A percentile compares a stretch with the other conserved stretches of the same genome.
Conservation (phyloP, 1,140 invertebrate species). For the Tetramorium alpestre region DNA sequence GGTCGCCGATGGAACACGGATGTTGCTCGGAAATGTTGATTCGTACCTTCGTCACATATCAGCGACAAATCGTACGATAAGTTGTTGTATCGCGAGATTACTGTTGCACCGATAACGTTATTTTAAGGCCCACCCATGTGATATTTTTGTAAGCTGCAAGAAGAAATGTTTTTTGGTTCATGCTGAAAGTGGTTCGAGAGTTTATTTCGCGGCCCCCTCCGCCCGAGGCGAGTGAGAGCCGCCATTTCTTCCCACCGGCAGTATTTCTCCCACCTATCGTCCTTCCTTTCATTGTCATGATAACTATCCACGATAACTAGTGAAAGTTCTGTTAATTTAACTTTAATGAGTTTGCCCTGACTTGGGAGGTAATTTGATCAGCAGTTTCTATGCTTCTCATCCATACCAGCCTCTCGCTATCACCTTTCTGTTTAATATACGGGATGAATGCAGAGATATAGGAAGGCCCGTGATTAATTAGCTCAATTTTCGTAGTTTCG, state of each 20-base stretch:
- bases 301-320: conserved; percentile 51
- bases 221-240: too few species aligned
- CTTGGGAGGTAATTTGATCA: conserved; percentile 33
- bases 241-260: background rate
- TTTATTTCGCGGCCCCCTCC: background rate
- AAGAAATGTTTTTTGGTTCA: conserved; percentile 44
- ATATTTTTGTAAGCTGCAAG: conserved; percentile 57
- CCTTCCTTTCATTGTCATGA: conserved; percentile 40
- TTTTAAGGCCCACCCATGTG: conserved; percentile 52
- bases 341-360: conserved; percentile 49
- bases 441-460: background rate
- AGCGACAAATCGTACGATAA: background rate
- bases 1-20: background rate
- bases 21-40: background rate
- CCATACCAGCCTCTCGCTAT: background rate
- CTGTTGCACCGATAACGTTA: conserved; percentile 47
- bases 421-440: background rate
- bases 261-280: background rate
- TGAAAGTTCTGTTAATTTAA: conserved; percentile 60
- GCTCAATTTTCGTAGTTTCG: background rate
- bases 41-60: background rate
- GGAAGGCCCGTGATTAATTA: conserved; percentile 1
- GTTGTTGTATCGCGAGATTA: conserved; percentile 19
- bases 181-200: conserved; percentile 27
- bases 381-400: conserved; percentile 23